These are phyloP conservation scores for Eospalax fontanierii DNA, from an alignment of 2,797 vertebrate genomes.

Conservation along the genomic window DNA sequence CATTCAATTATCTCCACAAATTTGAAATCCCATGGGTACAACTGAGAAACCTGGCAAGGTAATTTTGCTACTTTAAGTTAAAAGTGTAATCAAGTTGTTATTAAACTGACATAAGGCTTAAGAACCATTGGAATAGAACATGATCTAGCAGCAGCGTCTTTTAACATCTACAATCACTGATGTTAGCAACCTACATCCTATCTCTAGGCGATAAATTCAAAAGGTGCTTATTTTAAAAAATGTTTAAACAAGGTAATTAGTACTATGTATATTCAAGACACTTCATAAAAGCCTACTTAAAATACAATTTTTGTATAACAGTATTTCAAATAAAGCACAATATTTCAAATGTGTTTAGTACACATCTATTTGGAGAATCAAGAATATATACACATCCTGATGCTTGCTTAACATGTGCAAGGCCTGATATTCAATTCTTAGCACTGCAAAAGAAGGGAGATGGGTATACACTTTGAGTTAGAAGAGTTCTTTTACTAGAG, in stretches of 20 bases:
- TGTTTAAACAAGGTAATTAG: no score
- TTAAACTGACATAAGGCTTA: background rate
- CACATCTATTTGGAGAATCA: constrained; percentile 28
- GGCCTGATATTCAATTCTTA: background rate
- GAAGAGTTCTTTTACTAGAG: constrained; percentile 11
- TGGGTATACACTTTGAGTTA: background rate
- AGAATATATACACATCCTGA: background rate
- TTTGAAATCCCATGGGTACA: background rate
- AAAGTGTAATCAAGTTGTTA: constrained; percentile 32
- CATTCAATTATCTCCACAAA: background rate
- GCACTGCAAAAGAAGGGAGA: background rate
- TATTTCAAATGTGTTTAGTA: background rate
- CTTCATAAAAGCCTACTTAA: constrained; percentile 12
- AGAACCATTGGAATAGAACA: background rate
- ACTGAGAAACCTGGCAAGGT: background rate
- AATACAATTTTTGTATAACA: constrained; percentile 23
- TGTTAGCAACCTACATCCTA: background rate
- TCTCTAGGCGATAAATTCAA: background rate
- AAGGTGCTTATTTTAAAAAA: background rate
- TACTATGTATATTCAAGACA: constrained; percentile 32
- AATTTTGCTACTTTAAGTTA: constrained; percentile 39
- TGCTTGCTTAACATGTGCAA: background rate
- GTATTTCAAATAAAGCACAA: constrained; percentile 37
- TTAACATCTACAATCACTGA: background rate
- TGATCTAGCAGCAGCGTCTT: constrained; percentile 8